These are phyloP conservation scores for Dipodomys merriami DNA, from an alignment of 2,113 vertebrate genomes.

Conservation along the genomic window DNA sequence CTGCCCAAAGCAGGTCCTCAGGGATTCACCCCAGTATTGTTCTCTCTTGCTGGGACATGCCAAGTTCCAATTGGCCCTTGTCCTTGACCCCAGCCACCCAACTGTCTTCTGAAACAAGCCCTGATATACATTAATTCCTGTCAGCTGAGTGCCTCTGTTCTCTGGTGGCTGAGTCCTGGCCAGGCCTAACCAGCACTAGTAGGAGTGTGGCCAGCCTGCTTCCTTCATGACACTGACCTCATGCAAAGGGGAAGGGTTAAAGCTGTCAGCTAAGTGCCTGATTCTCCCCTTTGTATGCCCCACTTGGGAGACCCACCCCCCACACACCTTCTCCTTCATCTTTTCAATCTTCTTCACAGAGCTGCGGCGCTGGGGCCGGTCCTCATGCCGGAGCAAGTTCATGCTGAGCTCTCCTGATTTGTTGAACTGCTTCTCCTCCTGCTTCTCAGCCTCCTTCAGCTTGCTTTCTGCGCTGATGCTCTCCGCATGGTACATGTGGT, in stretches of 20 bases:
- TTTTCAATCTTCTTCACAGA: conserved; percentile 97
- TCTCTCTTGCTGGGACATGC: not conserved
- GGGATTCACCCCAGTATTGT: not conserved
- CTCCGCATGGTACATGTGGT: conserved; percentile 99
- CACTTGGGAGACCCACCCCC: not conserved
- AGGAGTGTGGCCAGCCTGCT: not conserved
- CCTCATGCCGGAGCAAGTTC: conserved; percentile 93
- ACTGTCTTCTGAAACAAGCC: not conserved
- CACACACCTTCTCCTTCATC: conserved; percentile 92
- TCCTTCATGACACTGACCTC: not conserved
- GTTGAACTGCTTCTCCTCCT: conserved; percentile 98
- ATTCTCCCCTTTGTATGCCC: not conserved
- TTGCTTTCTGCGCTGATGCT: conserved; percentile 97
- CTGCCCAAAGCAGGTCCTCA: not conserved
- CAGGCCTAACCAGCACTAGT: not conserved
- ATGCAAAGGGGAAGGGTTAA: fast-evolving
- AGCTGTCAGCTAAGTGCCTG: not conserved
- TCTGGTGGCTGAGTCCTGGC: not conserved
- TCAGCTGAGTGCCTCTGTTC: not conserved
- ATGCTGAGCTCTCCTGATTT: conserved; percentile 93
- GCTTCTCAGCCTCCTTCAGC: conserved; percentile 98
- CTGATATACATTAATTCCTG: not conserved
- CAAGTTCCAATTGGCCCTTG: not conserved
- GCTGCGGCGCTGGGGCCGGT: conserved; percentile 95
- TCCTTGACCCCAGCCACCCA: not conserved